These are phyloP conservation scores for Pangasius larnaudii DNA, from an alignment of 2,797 vertebrate species.

Conservation along the genomic window DNA sequence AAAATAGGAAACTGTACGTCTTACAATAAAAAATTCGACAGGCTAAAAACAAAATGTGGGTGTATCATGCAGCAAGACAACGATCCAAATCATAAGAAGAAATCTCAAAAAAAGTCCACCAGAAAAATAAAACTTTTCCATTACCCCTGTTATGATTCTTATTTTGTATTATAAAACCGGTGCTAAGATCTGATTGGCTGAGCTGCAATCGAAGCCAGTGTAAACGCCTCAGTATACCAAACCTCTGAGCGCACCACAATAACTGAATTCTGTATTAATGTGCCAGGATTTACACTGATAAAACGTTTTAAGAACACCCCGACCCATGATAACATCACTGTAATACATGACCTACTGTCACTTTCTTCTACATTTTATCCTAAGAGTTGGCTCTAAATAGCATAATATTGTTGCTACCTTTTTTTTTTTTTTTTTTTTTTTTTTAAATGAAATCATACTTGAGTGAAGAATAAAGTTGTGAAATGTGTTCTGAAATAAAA, in stretches of 20 bases:
- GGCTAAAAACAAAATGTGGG: background rate
- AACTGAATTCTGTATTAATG: background rate
- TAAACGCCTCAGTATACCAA: too few species aligned
- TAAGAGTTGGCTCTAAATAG: background rate
- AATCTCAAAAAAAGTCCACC: background rate
- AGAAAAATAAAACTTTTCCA: background rate
- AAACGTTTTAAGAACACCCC: background rate
- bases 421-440: background rate
- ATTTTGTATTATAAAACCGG: background rate
- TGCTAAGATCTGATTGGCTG: background rate
- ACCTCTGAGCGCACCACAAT: background rate
- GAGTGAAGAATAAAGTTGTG: background rate
- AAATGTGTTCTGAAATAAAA: constrained; percentile 9
- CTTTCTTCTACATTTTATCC: background rate
- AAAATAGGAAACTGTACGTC: background rate
- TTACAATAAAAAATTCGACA: background rate
- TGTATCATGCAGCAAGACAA: background rate
- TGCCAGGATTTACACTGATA: background rate
- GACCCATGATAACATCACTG: background rate
- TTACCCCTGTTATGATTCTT: background rate
- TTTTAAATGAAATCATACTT: background rate
- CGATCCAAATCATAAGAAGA: background rate
- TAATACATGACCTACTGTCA: background rate
- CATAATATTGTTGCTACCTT: background rate
- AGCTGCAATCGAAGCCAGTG: background rate